Evolutionary conservation across 2,113 vertebrate species (phyloP).

Genomic region (Ahaetulla prasina): DNA sequence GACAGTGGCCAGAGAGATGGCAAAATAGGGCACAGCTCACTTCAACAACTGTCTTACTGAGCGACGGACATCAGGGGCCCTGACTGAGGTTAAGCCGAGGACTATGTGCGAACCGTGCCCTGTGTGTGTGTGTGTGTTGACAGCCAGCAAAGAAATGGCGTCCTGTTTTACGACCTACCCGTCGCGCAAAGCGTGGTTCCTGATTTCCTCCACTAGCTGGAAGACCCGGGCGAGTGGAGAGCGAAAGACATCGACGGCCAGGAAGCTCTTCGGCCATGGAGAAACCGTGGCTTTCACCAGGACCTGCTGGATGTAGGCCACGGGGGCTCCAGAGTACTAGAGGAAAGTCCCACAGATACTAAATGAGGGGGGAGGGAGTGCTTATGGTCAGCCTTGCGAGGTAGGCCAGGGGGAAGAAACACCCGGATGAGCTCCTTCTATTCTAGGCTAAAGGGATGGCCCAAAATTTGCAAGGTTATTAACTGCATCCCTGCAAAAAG

Average conservation of each 20-base stretch:
- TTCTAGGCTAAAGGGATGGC: background rate
- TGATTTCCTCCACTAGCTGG: conserved; percentile 89
- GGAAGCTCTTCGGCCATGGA: conserved; percentile 90
- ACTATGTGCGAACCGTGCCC: too few species aligned
- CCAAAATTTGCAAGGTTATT: background rate
- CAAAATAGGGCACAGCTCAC: too few species aligned
- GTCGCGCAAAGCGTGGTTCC: conserved; percentile 88
- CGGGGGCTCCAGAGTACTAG: conserved; percentile 88
- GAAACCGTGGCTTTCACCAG: conserved; percentile 92
- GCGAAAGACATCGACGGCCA: conserved; percentile 90
- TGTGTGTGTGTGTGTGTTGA: background rate
- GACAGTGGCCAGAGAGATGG: too few species aligned
- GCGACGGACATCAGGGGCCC: too few species aligned
- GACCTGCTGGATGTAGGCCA: conserved; percentile 96
- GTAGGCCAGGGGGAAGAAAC: too few species aligned
- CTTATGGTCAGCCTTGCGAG: background rate
- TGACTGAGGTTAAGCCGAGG: too few species aligned
- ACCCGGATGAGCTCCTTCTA: fast-evolving
- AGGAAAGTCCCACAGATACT: background rate
- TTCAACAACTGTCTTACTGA: too few species aligned
- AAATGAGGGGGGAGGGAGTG: too few species aligned
- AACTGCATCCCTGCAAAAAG: background rate
- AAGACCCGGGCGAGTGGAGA: conserved; percentile 88
- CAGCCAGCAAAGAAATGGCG: fast-evolving
- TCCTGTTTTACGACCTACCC: conserved; percentile 64